These are phyloP conservation scores for Cyrtonyx montezumae DNA, from an alignment of 2,113 vertebrate species.

Conservation along the genomic window DNA sequence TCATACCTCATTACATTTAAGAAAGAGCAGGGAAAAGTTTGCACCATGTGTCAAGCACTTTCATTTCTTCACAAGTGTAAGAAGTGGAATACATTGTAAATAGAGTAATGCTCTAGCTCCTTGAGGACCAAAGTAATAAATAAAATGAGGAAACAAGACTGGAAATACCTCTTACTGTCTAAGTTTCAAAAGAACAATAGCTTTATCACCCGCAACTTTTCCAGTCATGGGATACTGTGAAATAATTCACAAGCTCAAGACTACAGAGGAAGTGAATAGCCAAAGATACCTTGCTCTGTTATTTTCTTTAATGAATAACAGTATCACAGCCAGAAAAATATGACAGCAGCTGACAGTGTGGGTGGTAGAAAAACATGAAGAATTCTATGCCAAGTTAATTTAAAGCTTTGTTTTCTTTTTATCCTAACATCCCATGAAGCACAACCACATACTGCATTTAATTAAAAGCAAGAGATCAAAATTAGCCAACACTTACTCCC, in stretches of 20 bases:
- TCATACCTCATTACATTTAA: neutral
- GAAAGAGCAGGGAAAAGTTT: neutral
- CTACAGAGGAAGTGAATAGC: neutral
- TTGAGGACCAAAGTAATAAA: neutral
- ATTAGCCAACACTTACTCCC: neutral
- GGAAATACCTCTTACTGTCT: neutral
- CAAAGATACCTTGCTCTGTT: neutral
- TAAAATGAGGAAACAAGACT: neutral
- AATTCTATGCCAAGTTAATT: neutral
- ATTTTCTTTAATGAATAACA: slow-evolving; percentile 34
- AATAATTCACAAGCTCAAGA: neutral
- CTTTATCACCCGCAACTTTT: neutral
- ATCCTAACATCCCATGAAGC: neutral
- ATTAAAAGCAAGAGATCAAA: neutral
- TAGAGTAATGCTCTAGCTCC: neutral
- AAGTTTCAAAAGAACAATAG: neutral
- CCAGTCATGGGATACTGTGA: neutral
- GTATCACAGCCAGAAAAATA: slow-evolving; percentile 14
- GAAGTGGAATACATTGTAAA: neutral
- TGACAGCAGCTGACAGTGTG: slow-evolving; percentile 33
- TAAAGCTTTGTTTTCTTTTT: neutral
- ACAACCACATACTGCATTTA: neutral
- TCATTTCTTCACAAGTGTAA: neutral
- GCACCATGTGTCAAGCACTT: neutral
- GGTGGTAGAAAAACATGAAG: slow-evolving; percentile 27